Base-by-base conservation (phyloP, 2,888 invertebrate genomes). In the Synanthedon tipuliformis region DNA sequence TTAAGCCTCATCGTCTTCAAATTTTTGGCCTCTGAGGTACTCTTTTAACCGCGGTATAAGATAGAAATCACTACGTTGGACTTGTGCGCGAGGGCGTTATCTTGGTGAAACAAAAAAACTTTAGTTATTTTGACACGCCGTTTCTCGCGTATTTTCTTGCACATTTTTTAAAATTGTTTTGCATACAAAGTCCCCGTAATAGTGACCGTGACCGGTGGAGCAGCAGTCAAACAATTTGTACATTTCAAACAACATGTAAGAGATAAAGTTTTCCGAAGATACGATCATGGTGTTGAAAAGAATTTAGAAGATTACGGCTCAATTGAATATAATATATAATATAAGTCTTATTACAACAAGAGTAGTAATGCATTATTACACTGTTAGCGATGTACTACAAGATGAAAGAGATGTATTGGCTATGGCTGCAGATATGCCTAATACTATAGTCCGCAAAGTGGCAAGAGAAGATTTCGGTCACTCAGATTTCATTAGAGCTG, bases 191-290 rank as follows among this genome's bases (percentile, higher is more conserved):
- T n/a, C n/a, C n/a, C n/a, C n/a, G n/a, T n/a, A n/a, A n/a, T n/a
- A n/a, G n/a, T n/a, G n/a, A n/a, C n/a, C n/a, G n/a, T 49, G 11
- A 11, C 34, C 23, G 56, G 51, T 18, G 81, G 83, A 1, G 78
- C 72, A 11, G 60, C 81, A 0, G 23, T 80, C 1, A 83, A 81
- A 54, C 81, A 82, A 64, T 40, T 76, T 1, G 81, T 74, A 0
- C 82, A 81, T 57, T 84, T 65, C 53, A 81, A 81, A 0, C 84
- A 84, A 60, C 81, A 79, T 55, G 68, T 84, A 12, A 65, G 74
- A 50, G 75, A 74, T 54, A 66, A 62, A 56, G 41, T 55, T 1
- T 84, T 84, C 62, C 64, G 74, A 10, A 61, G 77, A 23, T 84
- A 73, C 71, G 62, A 76, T 49, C 73, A 66, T 51, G 78, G 77